phyloP scores from a whole-genome alignment of 2,113 vertebrate genomes.

The Leptobrachium ailaonicum region DNA sequence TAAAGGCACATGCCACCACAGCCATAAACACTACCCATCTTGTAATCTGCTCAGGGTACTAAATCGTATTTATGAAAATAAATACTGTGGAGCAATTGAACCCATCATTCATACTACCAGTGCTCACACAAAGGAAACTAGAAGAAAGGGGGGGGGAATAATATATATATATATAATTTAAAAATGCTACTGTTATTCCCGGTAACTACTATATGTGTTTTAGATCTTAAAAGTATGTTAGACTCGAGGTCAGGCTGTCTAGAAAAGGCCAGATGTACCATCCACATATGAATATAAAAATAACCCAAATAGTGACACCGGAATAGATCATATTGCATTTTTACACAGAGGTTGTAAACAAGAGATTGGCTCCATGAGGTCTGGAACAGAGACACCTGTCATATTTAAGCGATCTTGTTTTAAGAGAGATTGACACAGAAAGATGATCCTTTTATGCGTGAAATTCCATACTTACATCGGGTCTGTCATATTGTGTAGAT shows the following conservation, averaged over 20 bases:
- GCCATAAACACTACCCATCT: too few species aligned
- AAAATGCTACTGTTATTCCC: too few species aligned
- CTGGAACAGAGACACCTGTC: slow-evolving; percentile 30
- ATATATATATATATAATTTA: too few species aligned
- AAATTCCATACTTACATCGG: slow-evolving; percentile 11
- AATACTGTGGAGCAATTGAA: too few species aligned
- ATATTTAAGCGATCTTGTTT: slow-evolving; percentile 26
- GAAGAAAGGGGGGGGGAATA: too few species aligned
- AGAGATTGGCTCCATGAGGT: slow-evolving; percentile 31
- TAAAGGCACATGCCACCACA: too few species aligned
- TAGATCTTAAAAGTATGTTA: neutral
- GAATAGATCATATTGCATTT: slow-evolving; percentile 23
- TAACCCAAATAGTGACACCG: slow-evolving; percentile 2
- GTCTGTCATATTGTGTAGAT: neutral
- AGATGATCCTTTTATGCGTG: slow-evolving; percentile 21
- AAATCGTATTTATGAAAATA: too few species aligned
- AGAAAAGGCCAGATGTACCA: neutral
- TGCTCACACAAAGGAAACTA: too few species aligned
- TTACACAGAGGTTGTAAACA: slow-evolving; percentile 28
- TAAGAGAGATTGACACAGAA: slow-evolving; percentile 33
- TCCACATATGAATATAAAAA: slow-evolving; percentile 20
- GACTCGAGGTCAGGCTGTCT: neutral
- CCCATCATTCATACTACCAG: too few species aligned
- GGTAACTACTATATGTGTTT: too few species aligned
- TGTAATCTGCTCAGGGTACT: too few species aligned